Evolutionary conservation across 2,888 invertebrate genomes (phyloP).

Genomic region (Arrhopalites spinosus): DNA sequence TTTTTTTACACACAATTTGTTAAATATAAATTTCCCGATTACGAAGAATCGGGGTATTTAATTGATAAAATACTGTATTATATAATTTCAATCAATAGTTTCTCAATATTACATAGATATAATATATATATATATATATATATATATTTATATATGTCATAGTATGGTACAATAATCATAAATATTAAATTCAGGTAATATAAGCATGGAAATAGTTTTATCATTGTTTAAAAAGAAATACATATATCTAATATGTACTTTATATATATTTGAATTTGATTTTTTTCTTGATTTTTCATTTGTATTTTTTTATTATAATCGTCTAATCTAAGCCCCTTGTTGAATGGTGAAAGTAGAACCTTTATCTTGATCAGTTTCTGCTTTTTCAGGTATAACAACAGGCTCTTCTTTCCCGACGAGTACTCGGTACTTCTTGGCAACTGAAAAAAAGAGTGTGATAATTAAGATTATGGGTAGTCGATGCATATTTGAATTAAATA

Average conservation of each 20-base stretch:
- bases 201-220: background rate
- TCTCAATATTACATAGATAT: background rate
- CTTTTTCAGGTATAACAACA: slow-evolving; percentile 21
- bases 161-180: background rate
- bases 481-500: too few species aligned
- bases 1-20: too few species aligned
- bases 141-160: slow-evolving; percentile 1
- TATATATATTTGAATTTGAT: background rate
- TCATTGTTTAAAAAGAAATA: background rate
- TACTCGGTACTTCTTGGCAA: slow-evolving; percentile 84
- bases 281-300: background rate
- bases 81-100: slow-evolving; percentile 8
- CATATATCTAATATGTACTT: background rate
- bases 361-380: slow-evolving; percentile 18
- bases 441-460: too few species aligned
- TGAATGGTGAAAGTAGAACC: slow-evolving; percentile 38
- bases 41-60: background rate
- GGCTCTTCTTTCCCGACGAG: slow-evolving; percentile 70
- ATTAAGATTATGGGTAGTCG: too few species aligned
- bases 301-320: background rate
- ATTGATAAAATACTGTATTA: slow-evolving; percentile 12
- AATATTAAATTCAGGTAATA: slow-evolving; percentile 10
- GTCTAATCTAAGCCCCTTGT: slow-evolving; percentile 20
- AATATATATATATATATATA: background rate
- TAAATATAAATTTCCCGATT: background rate